These are phyloP conservation scores for Apocrypta bakeri DNA, from an alignment of 1,140 invertebrate genomes.

Conservation along the genomic window DNA sequence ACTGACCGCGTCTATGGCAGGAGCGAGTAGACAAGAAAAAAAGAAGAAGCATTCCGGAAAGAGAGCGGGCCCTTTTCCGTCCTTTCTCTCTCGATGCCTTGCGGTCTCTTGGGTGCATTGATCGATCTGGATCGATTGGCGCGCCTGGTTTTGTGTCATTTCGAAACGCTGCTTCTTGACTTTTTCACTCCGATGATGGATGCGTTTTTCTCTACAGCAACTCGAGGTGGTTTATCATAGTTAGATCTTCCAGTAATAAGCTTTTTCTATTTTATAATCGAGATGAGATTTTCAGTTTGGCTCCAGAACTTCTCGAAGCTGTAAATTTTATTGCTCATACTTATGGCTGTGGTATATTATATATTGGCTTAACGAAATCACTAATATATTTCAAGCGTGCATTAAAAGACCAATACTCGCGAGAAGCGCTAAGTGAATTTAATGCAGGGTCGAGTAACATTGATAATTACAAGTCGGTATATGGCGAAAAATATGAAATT, in stretches of 20 bases:
- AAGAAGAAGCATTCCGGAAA: background rate
- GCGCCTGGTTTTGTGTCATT: background rate
- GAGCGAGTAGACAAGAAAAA: background rate
- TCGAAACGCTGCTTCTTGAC: background rate
- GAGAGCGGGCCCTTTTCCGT: slow-evolving; percentile 29
- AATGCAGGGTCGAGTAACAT: too few relatives aligned
- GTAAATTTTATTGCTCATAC: too few relatives aligned
- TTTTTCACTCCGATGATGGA: background rate
- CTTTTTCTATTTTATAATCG: background rate
- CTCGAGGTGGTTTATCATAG: background rate
- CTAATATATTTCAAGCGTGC: too few relatives aligned
- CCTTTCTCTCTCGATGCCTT: background rate
- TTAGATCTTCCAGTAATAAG: background rate
- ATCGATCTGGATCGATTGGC: background rate
- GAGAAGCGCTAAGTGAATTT: too few relatives aligned
- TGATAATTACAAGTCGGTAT: too few relatives aligned
- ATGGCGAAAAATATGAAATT: too few relatives aligned
- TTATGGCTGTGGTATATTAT: too few relatives aligned
- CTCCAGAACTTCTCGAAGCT: background rate
- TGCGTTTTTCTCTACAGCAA: background rate
- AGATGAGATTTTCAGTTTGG: background rate
- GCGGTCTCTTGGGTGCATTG: background rate
- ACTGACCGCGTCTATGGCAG: background rate
- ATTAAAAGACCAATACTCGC: too few relatives aligned
- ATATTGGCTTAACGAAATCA: too few relatives aligned